Percentiles rank a stretch among this genome's conserved stretches.
Evolutionary conservation across 2,113 vertebrate species (phyloP).

Genomic region (Elachura formosa): DNA sequence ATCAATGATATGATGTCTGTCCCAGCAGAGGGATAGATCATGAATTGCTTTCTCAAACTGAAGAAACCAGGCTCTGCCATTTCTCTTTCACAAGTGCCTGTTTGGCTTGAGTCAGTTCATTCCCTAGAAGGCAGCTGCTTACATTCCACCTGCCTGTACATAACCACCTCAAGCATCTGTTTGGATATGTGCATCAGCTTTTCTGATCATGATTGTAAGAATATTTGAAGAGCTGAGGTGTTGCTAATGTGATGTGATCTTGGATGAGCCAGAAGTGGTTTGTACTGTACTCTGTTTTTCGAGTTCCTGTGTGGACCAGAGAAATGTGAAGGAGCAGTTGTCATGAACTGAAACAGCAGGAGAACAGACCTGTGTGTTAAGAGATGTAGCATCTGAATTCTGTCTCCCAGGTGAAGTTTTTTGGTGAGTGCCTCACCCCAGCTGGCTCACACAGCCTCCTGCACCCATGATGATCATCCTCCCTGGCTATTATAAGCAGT

Average conservation of each 20-base stretch:
- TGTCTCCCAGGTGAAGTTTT: neutral
- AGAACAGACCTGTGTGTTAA: neutral
- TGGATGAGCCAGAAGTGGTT: neutral
- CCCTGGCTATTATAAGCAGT: constrained; percentile 72
- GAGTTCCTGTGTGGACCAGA: neutral
- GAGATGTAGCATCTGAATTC: neutral
- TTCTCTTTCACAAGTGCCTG: neutral
- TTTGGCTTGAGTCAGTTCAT: neutral
- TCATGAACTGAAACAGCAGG: neutral
- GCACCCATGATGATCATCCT: constrained; percentile 62
- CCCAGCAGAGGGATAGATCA: neutral
- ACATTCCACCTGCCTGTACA: neutral
- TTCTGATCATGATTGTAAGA: neutral
- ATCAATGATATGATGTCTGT: neutral
- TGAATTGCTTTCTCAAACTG: neutral
- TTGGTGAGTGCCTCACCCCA: neutral
- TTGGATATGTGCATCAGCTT: neutral
- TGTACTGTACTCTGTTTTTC: neutral
- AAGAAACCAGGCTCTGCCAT: neutral
- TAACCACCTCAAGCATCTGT: neutral
- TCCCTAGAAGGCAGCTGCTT: neutral
- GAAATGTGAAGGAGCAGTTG: neutral
- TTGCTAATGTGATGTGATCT: neutral
- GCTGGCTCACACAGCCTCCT: neutral
- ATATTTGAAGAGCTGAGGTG: neutral